Evolutionary conservation across 1,140 invertebrate species (phyloP), one percentile per base, ranked within the genome.

Genomic region (Caenorhabditis remanei): DNA sequence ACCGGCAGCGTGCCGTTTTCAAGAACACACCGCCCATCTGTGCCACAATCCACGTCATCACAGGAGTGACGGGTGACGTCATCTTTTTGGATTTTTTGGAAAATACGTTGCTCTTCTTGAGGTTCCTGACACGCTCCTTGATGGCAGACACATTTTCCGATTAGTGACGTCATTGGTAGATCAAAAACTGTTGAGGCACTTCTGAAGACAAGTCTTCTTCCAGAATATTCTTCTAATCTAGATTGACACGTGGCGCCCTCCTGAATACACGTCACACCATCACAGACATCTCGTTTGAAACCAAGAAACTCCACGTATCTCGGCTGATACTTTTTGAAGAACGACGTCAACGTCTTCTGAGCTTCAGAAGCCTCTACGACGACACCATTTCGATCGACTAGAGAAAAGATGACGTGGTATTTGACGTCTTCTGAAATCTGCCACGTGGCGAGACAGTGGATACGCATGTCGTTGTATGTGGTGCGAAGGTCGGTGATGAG

Each of bases 341-440:
- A 79, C 0, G 71, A 79, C 1, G 5, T 50, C 46, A 79, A 79
- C 13, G 71, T 79, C n/a, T 50, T 41, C 32, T 24, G 43, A 11
- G n/a, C 43, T 79, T 79, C 71, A 14, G n/a, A 11, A 8, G 43
- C 19, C 7, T n/a, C 46, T 4, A 79, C 46, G n/a, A 79, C 40
- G 11, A 53, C 71, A 9, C 46, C 71, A 13, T 79, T 79, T 50
- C 71, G 19, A 50, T 79, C 71, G 13, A 79, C 71, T 14, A 79
- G 21, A 4, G 6, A 16, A 4, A 79, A 4, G 4, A 40, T 50
- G 46, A 50, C 13, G 11, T 50, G 46, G 24, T 79, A 79, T 50
- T 50, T 79, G 71, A 79, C 46, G 71, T 79, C 71, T 79, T 79
- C 71, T 50, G 46, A 50, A 41, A 11, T 21, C 24, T 79, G 71